Evolutionary conservation across 2,888 invertebrate genomes (phyloP).

Genomic region (Ophion slaviceki): DNA sequence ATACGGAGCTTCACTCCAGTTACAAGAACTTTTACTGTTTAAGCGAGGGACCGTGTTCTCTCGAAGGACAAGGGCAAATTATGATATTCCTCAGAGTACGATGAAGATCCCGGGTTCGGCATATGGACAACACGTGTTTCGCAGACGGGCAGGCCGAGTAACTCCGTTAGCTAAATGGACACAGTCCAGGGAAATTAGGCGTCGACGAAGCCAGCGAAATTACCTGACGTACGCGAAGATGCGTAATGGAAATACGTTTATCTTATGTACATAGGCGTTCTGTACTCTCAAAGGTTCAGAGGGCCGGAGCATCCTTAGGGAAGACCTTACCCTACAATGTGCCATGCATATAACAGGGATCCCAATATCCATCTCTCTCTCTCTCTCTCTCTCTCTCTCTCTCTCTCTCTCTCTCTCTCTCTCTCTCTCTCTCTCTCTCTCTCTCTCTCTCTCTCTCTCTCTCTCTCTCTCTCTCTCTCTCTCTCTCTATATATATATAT

Average conservation of each 20-base stretch:
- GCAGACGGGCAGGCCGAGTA: conserved; percentile 54
- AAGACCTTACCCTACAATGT: conserved; percentile 16
- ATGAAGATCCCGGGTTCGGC: conserved; percentile 44
- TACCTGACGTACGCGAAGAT: conserved; percentile 22
- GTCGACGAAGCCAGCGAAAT: background rate
- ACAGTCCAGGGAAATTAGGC: conserved; percentile 37
- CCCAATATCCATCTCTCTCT: no score
- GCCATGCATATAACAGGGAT: background rate
- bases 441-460: no score
- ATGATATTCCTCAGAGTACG: conserved; percentile 29
- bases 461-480: no score
- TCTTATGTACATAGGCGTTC: background rate
- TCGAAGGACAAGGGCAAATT: conserved; percentile 53
- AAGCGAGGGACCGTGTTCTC: conserved; percentile 9
- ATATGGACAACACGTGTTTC: conserved; percentile 77
- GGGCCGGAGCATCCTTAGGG: conserved; percentile 17
- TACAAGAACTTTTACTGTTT: conserved; percentile 34
- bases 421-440: no score
- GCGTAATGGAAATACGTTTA: conserved; percentile 18
- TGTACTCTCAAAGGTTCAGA: conserved; percentile 30
- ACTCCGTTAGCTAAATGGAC: conserved; percentile 51
- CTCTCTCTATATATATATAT: no score
- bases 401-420: no score
- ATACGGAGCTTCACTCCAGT: background rate
- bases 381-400: no score